phyloP scores from a whole-genome alignment of 2,888 invertebrate genomes.

The Melinaea marsaeus region DNA sequence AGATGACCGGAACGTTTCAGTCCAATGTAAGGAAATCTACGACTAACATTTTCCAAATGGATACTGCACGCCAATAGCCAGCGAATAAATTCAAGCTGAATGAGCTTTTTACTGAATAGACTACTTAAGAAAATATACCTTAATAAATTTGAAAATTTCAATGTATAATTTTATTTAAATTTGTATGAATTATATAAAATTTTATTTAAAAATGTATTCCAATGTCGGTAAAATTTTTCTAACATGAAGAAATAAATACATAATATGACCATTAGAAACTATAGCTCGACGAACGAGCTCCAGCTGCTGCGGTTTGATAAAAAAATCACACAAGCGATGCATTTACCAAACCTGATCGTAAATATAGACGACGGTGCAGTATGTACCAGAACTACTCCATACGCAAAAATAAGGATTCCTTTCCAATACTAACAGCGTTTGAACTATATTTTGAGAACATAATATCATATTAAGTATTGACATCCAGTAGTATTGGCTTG shows the following conservation, averaged over 20 bases:
- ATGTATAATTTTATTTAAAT: neutral
- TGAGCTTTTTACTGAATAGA: constrained; percentile 16
- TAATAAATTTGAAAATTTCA: neutral
- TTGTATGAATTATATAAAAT: neutral
- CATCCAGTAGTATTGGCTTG: no score
- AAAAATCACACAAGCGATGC: constrained; percentile 17
- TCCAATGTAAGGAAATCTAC: constrained; percentile 25
- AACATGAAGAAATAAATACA: no score
- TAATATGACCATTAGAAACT: no score
- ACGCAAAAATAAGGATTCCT: constrained; percentile 17
- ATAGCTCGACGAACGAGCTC: no score
- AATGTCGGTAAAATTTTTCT: neutral
- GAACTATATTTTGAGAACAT: no score
- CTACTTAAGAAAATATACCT: neutral
- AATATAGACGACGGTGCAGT: constrained; percentile 18
- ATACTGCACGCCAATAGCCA: constrained; percentile 29
- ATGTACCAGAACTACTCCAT: constrained; percentile 11
- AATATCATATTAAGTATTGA: no score
- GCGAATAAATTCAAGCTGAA: constrained; percentile 26
- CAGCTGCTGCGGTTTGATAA: constrained; percentile 14
- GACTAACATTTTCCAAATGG: constrained; percentile 29
- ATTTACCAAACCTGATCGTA: constrained; percentile 21
- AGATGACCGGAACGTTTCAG: constrained; percentile 23
- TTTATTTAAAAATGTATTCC: neutral
- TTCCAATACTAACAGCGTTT: neutral